Base-by-base conservation (phyloP, 2,113 vertebrate species). In the Hippocampus abdominalis region DNA sequence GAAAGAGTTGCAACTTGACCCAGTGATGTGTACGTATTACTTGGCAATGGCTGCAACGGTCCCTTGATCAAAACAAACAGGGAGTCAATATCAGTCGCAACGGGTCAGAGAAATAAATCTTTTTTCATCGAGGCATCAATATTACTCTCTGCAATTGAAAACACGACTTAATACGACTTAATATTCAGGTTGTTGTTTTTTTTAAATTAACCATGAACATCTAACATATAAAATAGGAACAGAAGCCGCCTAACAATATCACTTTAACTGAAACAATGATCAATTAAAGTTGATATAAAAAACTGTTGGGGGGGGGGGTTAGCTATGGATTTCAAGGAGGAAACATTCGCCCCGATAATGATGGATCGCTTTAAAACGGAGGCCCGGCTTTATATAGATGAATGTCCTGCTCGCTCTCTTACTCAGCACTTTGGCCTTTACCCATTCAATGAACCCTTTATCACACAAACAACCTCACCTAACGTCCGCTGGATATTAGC, bases 301-400 rank as follows among this genome's bases (percentile, higher is more conserved):
- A 42, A 11, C 32, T 36, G 32, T 36, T 36, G 32, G 3, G 29
- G 2, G 29, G 29, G 32, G 32, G 32, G 32, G 32, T 0, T 36
- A 36, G 32, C 32, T 36, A 36, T 84, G 86, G 89, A 76, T 66
- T 79, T 80, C 84, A 84, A 81, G 84, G 66, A 64, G 71, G 78
- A 79, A 86, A 74, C 84, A 86, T 88, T 93, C 88, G 93, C 94
- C 91, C 91, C 85, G 83, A 86, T 92, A 92, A 93, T 93, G 92
- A 95, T 81, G 86, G 84, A 94, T 92, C 87, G 83, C 89, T 92
- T 92, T 94, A 90, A 93, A 92, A 92, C 76, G 83, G 90, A 69
- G 77, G 75, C 73, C 82, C 73, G 27, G 75, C 80, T 89, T 79
- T 78, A 92, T 86, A 91, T 88, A 94, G 92, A 95, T 91, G 89